phyloP scores from a whole-genome alignment of 2,113 vertebrate species.

The Lanius collurio region DNA sequence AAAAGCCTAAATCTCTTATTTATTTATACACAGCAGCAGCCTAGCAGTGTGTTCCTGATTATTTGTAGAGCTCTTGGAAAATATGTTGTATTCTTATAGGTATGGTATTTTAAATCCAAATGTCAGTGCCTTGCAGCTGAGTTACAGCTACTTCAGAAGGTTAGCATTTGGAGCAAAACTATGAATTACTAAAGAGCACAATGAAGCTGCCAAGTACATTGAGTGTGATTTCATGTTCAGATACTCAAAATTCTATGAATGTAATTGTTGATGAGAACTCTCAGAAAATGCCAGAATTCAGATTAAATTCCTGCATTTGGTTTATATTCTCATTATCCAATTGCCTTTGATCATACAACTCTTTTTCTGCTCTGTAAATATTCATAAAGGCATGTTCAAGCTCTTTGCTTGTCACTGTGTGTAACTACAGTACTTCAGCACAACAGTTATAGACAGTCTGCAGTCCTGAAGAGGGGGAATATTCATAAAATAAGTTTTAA shows the following conservation, averaged over 20 bases:
- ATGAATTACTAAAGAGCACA: background rate
- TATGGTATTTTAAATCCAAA: background rate
- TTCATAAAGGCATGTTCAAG: background rate
- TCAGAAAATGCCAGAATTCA: background rate
- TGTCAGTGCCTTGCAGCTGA: background rate
- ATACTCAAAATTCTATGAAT: background rate
- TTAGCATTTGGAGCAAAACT: background rate
- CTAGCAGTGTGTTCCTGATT: background rate
- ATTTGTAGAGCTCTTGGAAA: background rate
- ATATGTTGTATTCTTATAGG: background rate
- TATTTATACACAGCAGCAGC: background rate
- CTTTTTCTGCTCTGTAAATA: background rate
- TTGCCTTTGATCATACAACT: background rate
- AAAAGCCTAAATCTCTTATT: background rate
- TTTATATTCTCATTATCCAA: background rate
- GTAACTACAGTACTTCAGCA: background rate
- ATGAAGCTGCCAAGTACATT: background rate
- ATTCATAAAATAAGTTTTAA: background rate
- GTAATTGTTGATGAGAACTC: background rate
- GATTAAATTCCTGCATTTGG: background rate
- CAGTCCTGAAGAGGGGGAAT: background rate
- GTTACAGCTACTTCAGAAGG: background rate
- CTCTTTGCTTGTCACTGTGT: background rate
- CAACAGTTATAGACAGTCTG: background rate
- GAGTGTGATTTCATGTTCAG: background rate